Evolutionary conservation across 2,797 vertebrate genomes (phyloP).

Genomic region (Schizopygopsis malacanthus): DNA sequence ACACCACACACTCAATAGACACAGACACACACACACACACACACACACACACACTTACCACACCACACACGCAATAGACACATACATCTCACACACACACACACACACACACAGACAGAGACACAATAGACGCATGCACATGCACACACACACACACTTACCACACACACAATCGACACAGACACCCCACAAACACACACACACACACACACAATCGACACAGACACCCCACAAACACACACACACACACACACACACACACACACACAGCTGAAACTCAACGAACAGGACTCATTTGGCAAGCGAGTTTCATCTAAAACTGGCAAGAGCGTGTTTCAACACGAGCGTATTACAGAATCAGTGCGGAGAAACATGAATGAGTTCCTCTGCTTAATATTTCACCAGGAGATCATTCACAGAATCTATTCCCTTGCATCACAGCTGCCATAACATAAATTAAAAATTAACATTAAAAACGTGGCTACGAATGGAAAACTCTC

Average conservation of each 20-base stretch:
- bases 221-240: too few relatives aligned
- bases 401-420: background rate
- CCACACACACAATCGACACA: too few relatives aligned
- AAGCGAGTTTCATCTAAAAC: background rate
- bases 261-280: background rate
- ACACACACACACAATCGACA: too few relatives aligned
- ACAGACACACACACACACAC: too few relatives aligned
- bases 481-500: background rate
- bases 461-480: background rate
- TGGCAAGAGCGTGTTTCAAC: conserved; percentile 10
- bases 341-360: background rate
- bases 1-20: too few relatives aligned
- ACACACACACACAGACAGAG: too few relatives aligned
- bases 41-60: too few relatives aligned
- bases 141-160: too few relatives aligned
- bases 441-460: background rate
- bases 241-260: background rate
- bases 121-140: too few relatives aligned
- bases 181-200: too few relatives aligned
- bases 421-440: background rate
- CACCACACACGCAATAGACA: too few relatives aligned
- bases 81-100: too few relatives aligned
- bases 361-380: background rate
- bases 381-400: background rate
- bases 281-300: background rate